Evolutionary conservation across 2,797 vertebrate species (phyloP), one percentile per base, ranked within the genome.

Genomic region (Argentina silus): DNA sequence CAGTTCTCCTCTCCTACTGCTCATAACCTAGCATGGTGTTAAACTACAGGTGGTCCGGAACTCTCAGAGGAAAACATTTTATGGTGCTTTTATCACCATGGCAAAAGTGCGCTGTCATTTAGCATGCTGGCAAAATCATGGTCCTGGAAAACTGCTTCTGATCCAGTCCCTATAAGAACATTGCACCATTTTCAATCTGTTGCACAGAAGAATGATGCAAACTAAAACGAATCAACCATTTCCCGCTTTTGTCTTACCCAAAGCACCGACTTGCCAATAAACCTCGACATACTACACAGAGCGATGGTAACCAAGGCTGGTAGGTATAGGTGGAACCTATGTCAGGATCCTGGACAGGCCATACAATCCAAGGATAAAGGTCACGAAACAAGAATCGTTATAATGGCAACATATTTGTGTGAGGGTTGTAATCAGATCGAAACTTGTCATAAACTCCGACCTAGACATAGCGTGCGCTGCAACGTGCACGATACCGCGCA

Each of bases 391-490:
- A 64, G 27, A 36, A 36, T 4, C 17, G 6, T 50, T 48, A 42
- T 36, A 50, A 55, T 1, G 55, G 55, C 36, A 19, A 80, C 59
- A 70, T 74, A 73, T 47, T 27, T 66, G 19, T 68, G 67, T 68
- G 15, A 12, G 27, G 59, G 11, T 12, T 42, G 27, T 44, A 36
- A 60, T 73, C 66, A 53, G 69, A 80, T 67, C 71, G 7, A 51
- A 73, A 12, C 6, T 1, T 70, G 72, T 67, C 72, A 79, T 77
- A 82, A 79, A 83, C 79, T 74, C 74, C 76, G 62, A 45, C 14
- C n/a, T 23, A 17, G 10, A 83, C 72, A 64, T 50, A 51, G 23
- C 76, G 47, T 43, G 75, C 71, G 75, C 75, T 66, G 78, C 44
- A 27, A 59, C 53, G n/a, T 78, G 61, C 43, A 59, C 72, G 68